Conservation (phyloP, 2,888 invertebrate species). For the Drosophila histrio region DNA sequence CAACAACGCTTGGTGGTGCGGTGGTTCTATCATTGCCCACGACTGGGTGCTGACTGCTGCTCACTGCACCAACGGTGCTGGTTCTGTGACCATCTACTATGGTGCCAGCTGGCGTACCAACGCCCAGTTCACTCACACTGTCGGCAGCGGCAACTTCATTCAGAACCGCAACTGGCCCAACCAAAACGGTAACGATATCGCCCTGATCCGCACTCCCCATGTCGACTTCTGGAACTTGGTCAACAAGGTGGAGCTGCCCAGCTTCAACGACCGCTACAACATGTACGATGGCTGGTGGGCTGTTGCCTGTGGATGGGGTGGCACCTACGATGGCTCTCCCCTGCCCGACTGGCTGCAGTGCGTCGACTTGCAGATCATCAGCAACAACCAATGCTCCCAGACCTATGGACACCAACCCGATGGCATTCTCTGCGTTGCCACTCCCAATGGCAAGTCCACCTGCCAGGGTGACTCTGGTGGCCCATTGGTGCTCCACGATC, state of each 20-base stretch:
- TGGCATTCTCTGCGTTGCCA: slow-evolving; percentile 45
- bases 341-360: slow-evolving; percentile 73
- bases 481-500: slow-evolving; percentile 54
- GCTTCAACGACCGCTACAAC: slow-evolving; percentile 33
- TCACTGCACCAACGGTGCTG: slow-evolving; percentile 68
- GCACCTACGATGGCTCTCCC: slow-evolving; percentile 63
- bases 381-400: slow-evolving; percentile 81
- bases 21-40: slow-evolving; percentile 74
- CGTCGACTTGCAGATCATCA: slow-evolving; percentile 64
- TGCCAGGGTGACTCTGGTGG: slow-evolving; percentile 70
- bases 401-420: slow-evolving; percentile 76
- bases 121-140: slow-evolving; percentile 55
- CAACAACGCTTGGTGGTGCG: slow-evolving; percentile 70
- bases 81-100: slow-evolving; percentile 64
- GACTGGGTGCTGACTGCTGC: slow-evolving; percentile 77
- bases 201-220: slow-evolving; percentile 52
- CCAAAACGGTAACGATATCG: slow-evolving; percentile 55
- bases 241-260: slow-evolving; percentile 34
- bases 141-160: slow-evolving; percentile 54
- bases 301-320: slow-evolving; percentile 74
- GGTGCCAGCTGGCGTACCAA: slow-evolving; percentile 69
- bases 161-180: slow-evolving; percentile 79
- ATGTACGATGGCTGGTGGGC: slow-evolving; percentile 35
- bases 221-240: slow-evolving; percentile 36
- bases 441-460: slow-evolving; percentile 51